phyloP scores from a whole-genome alignment of 2,797 vertebrate genomes.

The Argya squamiceps region DNA sequence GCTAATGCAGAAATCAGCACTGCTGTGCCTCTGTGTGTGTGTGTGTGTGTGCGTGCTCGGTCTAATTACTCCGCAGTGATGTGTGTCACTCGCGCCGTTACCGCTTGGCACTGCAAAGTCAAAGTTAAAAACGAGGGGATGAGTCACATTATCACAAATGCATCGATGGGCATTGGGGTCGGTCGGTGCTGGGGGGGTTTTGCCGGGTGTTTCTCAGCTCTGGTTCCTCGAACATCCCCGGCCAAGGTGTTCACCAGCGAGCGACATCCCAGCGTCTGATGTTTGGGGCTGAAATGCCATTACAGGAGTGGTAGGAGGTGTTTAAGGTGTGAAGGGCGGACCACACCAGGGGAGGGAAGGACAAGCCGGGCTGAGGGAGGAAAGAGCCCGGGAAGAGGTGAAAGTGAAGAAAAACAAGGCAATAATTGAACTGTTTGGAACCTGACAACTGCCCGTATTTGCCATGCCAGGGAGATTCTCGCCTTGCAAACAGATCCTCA shows the following conservation, averaged over 20 bases:
- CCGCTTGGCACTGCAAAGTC: background rate
- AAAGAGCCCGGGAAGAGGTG: background rate
- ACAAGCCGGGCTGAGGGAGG: background rate
- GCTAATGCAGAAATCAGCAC: slow-evolving; percentile 69
- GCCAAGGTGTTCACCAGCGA: rapidly evolving
- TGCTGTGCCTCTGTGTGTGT: slow-evolving; percentile 23
- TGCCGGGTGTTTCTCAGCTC: background rate
- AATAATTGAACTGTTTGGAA: background rate
- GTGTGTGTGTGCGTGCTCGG: background rate
- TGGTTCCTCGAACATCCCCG: rapidly evolving
- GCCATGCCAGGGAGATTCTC: background rate
- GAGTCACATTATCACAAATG: background rate
- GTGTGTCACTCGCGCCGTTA: slow-evolving; percentile 35
- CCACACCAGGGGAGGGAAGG: background rate
- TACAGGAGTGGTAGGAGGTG: background rate
- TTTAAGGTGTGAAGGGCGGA: background rate
- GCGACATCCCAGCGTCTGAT: rapidly evolving
- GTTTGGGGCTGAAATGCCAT: background rate
- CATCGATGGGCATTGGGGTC: background rate
- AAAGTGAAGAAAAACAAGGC: background rate
- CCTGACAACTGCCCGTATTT: background rate
- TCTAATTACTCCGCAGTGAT: slow-evolving; percentile 60
- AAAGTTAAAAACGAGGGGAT: background rate
- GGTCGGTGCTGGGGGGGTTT: background rate
- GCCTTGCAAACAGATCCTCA: background rate